phyloP scores from a whole-genome alignment of 2,888 invertebrate genomes.

The Calameuta idolon region DNA sequence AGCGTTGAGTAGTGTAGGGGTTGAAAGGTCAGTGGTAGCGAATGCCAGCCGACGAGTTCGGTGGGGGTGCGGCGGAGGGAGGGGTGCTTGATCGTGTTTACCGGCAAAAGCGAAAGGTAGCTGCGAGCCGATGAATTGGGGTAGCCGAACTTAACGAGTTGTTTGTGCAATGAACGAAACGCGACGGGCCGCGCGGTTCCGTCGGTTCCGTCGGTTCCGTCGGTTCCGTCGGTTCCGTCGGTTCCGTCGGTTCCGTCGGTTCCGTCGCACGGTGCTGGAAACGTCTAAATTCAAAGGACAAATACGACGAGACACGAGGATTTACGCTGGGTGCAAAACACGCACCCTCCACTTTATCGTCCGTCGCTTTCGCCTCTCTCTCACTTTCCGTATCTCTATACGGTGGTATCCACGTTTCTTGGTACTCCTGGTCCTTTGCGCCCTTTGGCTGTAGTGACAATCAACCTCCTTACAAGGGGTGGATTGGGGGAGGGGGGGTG shows the following conservation, averaged over 20 bases:
- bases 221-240: conserved; percentile 29
- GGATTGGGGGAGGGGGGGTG: conserved; percentile 30
- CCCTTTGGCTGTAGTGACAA: conserved; percentile 21
- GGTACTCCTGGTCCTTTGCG: no score
- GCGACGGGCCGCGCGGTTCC: conserved; percentile 42
- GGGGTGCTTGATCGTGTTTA: background rate
- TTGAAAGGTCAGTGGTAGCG: no score
- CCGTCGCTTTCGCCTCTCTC: background rate
- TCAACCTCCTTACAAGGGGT: conserved; percentile 27
- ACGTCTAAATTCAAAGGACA: conserved; percentile 63
- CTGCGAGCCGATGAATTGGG: background rate
- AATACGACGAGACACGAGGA: conserved; percentile 61
- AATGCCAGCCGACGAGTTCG: background rate
- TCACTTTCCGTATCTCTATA: no score
- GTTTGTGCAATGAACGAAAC: conserved; percentile 47
- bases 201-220: conserved; percentile 23
- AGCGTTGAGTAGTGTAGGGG: no score
- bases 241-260: conserved; percentile 28
- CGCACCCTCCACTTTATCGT: conserved; percentile 59
- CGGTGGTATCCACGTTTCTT: no score
- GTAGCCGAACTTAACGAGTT: conserved; percentile 43
- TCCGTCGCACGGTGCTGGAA: conserved; percentile 25
- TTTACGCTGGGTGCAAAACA: conserved; percentile 61
- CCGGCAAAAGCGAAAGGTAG: background rate
- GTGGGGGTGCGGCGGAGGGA: no score